These are phyloP conservation scores for Seriola dumerili DNA, from an alignment of 2,113 vertebrate species.

Conservation along the genomic window DNA sequence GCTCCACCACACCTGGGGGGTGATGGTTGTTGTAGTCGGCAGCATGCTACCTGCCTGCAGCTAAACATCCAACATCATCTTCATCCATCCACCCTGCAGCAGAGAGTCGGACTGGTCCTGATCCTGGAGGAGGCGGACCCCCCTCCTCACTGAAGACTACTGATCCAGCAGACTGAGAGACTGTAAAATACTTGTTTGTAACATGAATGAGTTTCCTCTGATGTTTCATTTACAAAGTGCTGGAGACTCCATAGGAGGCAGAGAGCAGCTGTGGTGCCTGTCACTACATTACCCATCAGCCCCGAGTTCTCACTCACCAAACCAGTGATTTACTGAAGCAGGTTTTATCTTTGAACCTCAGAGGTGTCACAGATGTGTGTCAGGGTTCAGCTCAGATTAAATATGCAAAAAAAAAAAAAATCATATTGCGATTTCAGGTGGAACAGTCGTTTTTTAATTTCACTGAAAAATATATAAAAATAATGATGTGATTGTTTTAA, in stretches of 20 bases:
- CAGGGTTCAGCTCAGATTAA: too few relatives aligned
- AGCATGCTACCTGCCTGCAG: slow-evolving; percentile 22
- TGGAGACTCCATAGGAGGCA: background rate
- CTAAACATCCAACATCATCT: background rate
- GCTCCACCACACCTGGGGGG: background rate
- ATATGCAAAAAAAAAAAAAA: too few relatives aligned
- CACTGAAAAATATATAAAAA: too few relatives aligned
- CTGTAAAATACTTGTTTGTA: slow-evolving; percentile 51
- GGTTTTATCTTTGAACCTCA: too few relatives aligned
- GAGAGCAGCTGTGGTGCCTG: slow-evolving; percentile 9
- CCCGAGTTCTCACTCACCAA: too few relatives aligned
- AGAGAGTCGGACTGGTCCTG: background rate
- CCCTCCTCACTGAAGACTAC: background rate
- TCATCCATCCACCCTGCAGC: background rate
- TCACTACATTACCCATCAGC: too few relatives aligned
- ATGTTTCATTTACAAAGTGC: background rate
- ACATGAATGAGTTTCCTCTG: slow-evolving; percentile 17
- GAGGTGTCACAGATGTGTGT: too few relatives aligned
- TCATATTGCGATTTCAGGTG: too few relatives aligned
- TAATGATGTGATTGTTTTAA: too few relatives aligned
- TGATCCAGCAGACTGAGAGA: slow-evolving; percentile 8
- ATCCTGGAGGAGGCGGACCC: background rate
- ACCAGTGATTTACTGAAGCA: too few relatives aligned
- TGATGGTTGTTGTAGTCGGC: background rate
- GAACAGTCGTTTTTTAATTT: too few relatives aligned